These are phyloP conservation scores for Limnephilus rhombicus DNA, from an alignment of 2,888 invertebrate genomes.

Conservation along the genomic window DNA sequence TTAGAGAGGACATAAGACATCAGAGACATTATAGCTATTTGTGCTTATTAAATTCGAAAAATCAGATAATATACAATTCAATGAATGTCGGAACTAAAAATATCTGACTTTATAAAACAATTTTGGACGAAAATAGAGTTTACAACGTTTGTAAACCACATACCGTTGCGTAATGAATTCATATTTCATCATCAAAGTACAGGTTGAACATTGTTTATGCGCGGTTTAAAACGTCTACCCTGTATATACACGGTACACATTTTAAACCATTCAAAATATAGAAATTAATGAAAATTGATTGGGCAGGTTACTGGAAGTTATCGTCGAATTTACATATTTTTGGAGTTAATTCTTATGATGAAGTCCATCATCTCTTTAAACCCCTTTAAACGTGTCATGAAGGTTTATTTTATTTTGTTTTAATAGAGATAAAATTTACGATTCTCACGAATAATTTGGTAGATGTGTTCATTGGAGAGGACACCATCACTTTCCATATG, in stretches of 20 bases:
- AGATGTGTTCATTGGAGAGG: too few relatives aligned
- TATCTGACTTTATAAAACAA: not conserved
- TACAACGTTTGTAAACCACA: not conserved
- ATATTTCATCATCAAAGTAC: slow-evolving; percentile 22
- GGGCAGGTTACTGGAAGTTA: not conserved
- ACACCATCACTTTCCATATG: too few relatives aligned
- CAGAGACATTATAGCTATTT: too few relatives aligned
- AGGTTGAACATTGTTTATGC: slow-evolving; percentile 27
- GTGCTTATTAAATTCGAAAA: too few relatives aligned
- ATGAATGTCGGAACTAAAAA: not conserved
- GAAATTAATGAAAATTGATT: not conserved
- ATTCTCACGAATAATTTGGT: not conserved
- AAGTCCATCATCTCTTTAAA: not conserved
- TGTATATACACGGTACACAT: slow-evolving; percentile 4
- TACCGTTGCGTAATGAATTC: not conserved
- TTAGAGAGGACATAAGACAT: too few relatives aligned
- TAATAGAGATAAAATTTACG: not conserved
- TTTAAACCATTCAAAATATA: slow-evolving; percentile 1
- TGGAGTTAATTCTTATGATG: not conserved
- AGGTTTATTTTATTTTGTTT: not conserved
- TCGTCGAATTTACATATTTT: not conserved
- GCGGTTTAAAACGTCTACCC: slow-evolving; percentile 5
- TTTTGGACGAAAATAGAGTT: not conserved
- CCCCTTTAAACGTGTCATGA: not conserved
- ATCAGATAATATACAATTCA: not conserved